A percentile compares a stretch with the other conserved stretches of the same genome.
Evolutionary conservation across 2,888 invertebrate species (phyloP).

Genomic region (Lathronympha strigana): DNA sequence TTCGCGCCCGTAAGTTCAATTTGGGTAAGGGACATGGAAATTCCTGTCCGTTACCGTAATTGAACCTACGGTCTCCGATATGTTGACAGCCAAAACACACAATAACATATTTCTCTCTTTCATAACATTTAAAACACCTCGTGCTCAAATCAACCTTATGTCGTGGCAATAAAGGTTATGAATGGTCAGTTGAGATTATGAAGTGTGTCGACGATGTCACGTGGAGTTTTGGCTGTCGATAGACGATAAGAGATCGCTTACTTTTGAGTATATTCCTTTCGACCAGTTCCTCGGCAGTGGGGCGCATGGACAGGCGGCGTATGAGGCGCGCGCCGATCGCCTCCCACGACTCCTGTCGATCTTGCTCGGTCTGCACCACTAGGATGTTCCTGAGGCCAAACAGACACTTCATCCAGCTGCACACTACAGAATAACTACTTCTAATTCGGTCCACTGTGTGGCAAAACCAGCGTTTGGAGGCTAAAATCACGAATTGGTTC

Average conservation of each 20-base stretch:
- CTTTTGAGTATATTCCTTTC: conserved; percentile 99
- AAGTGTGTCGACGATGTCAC: not conserved
- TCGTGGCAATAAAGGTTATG: not conserved
- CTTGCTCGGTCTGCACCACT: conserved; percentile 95
- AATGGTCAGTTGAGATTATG: not conserved
- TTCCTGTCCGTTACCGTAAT: too few relatives aligned
- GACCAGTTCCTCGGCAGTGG: conserved; percentile 98
- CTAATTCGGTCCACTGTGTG: not conserved
- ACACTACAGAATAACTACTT: not conserved
- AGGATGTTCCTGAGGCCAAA: conserved; percentile 90
- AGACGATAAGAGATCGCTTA: conserved; percentile 72
- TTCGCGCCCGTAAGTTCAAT: too few relatives aligned
- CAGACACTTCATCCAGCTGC: conserved; percentile 1
- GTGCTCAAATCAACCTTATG: not conserved
- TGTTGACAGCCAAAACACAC: too few relatives aligned
- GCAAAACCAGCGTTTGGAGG: not conserved
- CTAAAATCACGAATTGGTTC: not conserved
- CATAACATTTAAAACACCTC: not conserved
- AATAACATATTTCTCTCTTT: too few relatives aligned
- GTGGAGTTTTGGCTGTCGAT: not conserved
- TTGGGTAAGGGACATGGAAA: too few relatives aligned
- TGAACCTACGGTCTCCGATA: too few relatives aligned
- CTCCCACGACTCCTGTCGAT: conserved; percentile 95
- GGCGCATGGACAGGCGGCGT: conserved; percentile 98
- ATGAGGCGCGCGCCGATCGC: conserved; percentile 97